Base-by-base conservation (phyloP, 2,797 vertebrate species). In the Acropternis orthonyx region DNA sequence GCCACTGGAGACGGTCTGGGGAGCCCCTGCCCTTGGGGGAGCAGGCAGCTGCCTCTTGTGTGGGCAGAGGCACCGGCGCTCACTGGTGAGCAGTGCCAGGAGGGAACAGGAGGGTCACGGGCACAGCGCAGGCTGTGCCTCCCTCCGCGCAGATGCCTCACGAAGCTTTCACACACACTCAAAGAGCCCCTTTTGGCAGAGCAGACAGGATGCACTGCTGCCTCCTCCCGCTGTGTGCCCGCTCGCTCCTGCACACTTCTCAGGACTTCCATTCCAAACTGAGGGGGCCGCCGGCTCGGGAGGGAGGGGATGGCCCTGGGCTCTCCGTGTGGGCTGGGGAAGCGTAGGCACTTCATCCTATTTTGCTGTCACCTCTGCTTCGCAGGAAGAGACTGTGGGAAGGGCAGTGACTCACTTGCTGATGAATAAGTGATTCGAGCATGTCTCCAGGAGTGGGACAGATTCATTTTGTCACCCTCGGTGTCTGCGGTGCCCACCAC, bases 401-500 rank as follows among this genome's bases (percentile, higher is more conserved):
- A 46, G 68, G 62, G 69, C 62, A 61, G 34, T 95, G 96, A 96
- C 85, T 96, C 97, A 96, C 56, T 85, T 34, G 77, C 65, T 92
- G 85, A 67, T 65, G 69, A 78, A 76, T 24, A 66, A 89, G 73
- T 9, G 88, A 82, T 58, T 69, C 9, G 2, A 80, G 58, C 43
- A 0, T 7, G 9, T 93, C 92, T 81, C 28, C 62, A 71, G 78
- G 63, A 80, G 63, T 4, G 81, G 88, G 67, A 72, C 73, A 66
- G 49, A 56, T 58, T 68, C 9, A 52, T 69, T 88, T 84, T 6
- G 7, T 80, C 63, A 72, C 44, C 74, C 85, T 41, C 74, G 2
- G 81, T 0, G 51, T 62, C 87, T 92, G 68, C 43, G 4, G n/a
- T 95, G 91, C 89, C 84, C 87, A 89, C 92, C 30, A 69, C 66